Evolutionary conservation across 2,113 vertebrate species (phyloP).

Genomic region (Seriola dumerili): DNA sequence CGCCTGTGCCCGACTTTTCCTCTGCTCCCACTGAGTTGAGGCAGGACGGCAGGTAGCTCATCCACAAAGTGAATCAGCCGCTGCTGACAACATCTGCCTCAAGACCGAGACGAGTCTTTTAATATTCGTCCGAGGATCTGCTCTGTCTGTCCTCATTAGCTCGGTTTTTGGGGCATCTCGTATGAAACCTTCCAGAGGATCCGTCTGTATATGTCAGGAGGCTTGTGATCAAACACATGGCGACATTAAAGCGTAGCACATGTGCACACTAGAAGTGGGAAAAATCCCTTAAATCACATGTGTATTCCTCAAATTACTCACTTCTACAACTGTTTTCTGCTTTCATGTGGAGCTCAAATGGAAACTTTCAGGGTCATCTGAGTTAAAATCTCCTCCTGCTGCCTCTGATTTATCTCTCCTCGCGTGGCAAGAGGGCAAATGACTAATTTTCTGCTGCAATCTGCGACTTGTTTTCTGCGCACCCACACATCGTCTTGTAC

Average conservation of each 20-base stretch:
- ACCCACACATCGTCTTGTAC: slow-evolving; percentile 10
- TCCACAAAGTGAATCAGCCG: background rate
- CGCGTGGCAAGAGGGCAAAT: slow-evolving; percentile 9
- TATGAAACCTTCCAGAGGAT: slow-evolving; percentile 30
- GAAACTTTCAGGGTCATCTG: background rate
- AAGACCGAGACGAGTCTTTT: slow-evolving; percentile 2
- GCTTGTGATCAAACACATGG: slow-evolving; percentile 37
- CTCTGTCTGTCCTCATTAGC: slow-evolving; percentile 59
- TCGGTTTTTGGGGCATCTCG: slow-evolving; percentile 39
- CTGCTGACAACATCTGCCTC: slow-evolving; percentile 4
- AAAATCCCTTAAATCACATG: background rate
- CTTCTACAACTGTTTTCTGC: background rate
- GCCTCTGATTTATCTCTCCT: slow-evolving; percentile 29
- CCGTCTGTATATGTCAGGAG: slow-evolving; percentile 15
- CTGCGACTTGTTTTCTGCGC: slow-evolving; percentile 31
- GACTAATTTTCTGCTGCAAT: slow-evolving; percentile 44
- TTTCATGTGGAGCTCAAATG: background rate
- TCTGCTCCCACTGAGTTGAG: background rate
- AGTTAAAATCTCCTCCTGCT: slow-evolving; percentile 28
- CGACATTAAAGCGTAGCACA: slow-evolving; percentile 33
- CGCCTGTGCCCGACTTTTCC: slow-evolving; percentile 18
- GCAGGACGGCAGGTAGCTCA: slow-evolving; percentile 13
- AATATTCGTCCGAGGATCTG: slow-evolving; percentile 14
- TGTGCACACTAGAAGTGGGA: background rate
- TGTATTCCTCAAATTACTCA: slow-evolving; percentile 23